Conservation (phyloP, 2,888 invertebrate genomes). For the Hartigia nigra region DNA sequence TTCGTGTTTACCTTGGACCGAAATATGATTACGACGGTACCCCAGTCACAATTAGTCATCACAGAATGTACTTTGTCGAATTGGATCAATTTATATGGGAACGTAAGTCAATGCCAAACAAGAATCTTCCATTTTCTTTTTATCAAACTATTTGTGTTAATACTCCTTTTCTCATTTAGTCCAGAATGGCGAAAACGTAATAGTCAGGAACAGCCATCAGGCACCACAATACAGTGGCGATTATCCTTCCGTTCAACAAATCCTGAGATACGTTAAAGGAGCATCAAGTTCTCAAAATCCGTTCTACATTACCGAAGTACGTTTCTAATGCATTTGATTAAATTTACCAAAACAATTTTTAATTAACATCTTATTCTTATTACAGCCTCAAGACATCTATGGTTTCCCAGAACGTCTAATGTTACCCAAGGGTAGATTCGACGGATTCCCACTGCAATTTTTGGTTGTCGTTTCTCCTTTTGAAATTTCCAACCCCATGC, state of each 20-base stretch:
- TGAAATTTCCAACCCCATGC: slow-evolving; percentile 61
- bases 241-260: slow-evolving; percentile 71
- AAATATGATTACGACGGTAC: slow-evolving; percentile 73
- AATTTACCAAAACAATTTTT: background rate
- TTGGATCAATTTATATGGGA: slow-evolving; percentile 70
- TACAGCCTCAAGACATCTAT: slow-evolving; percentile 67
- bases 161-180: slow-evolving; percentile 58
- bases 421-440: slow-evolving; percentile 74
- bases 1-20: slow-evolving; percentile 78
- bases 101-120: slow-evolving; percentile 62
- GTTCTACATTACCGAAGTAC: slow-evolving; percentile 59
- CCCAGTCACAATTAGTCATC: slow-evolving; percentile 70
- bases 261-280: slow-evolving; percentile 74
- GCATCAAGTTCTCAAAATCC: slow-evolving; percentile 65
- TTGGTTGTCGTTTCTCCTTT: slow-evolving; percentile 72
- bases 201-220: slow-evolving; percentile 78
- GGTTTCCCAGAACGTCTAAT: slow-evolving; percentile 73
- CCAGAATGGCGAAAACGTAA: slow-evolving; percentile 74
- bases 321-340: background rate
- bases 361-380: slow-evolving; percentile 12
- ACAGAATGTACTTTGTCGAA: slow-evolving; percentile 74
- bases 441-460: slow-evolving; percentile 73
- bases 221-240: slow-evolving; percentile 61
- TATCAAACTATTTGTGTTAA: slow-evolving; percentile 31
- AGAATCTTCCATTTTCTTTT: slow-evolving; percentile 47